Evolutionary conservation across 2,888 invertebrate genomes (phyloP).

Genomic region (Sipha maydis): DNA sequence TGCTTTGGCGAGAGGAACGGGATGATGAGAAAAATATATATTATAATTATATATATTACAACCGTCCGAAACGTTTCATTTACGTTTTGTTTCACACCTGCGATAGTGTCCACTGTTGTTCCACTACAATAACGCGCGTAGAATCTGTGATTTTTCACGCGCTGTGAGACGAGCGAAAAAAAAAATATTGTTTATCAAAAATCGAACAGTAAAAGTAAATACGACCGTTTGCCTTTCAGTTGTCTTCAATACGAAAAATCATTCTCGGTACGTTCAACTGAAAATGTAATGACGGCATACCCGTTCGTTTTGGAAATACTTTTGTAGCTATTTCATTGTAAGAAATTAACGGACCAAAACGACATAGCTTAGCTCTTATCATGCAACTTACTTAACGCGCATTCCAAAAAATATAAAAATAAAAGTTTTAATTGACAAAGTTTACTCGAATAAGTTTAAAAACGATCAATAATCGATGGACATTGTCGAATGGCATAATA

Average conservation of each 20-base stretch:
- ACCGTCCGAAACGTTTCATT: background rate
- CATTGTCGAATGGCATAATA: background rate
- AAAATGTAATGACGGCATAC: background rate
- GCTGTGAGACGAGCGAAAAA: background rate
- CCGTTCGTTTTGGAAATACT: background rate
- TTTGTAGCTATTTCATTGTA: background rate
- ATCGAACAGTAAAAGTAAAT: background rate
- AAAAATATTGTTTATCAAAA: background rate
- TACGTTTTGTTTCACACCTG: background rate
- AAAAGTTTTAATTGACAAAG: slow-evolving; percentile 33
- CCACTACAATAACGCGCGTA: no score
- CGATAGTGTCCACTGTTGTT: no score
- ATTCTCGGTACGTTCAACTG: background rate
- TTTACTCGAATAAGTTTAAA: background rate
- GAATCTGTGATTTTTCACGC: no score
- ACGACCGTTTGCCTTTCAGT: background rate
- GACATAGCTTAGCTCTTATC: background rate
- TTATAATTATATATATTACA: no score
- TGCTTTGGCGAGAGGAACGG: background rate
- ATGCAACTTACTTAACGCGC: background rate
- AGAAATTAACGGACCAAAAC: background rate
- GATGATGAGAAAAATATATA: background rate
- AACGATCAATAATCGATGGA: background rate
- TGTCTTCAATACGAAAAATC: background rate
- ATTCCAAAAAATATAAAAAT: slow-evolving; percentile 1